Conservation (phyloP, 2,113 vertebrate genomes). For the Noturus placidus region DNA sequence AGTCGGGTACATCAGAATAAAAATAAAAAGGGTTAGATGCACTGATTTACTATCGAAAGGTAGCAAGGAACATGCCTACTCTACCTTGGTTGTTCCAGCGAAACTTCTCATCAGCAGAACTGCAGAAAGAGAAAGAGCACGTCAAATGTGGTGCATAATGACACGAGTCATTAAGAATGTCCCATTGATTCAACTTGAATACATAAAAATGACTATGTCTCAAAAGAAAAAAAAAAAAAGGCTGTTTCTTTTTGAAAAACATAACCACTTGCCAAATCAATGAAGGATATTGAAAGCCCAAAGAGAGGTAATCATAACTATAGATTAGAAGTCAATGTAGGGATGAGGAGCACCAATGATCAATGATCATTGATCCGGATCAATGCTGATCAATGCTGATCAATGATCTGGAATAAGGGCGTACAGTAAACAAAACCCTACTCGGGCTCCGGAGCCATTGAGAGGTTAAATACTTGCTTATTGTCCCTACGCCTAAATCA, state of each 20-base stretch:
- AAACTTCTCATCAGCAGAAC: slow-evolving; percentile 96
- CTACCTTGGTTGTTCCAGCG: slow-evolving; percentile 99
- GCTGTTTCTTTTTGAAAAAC: slow-evolving; percentile 24
- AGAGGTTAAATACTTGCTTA: slow-evolving; percentile 49
- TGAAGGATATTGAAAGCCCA: slow-evolving; percentile 34
- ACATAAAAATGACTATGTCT: background rate
- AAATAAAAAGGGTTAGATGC: background rate
- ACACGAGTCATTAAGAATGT: background rate
- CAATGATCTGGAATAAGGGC: slow-evolving; percentile 15
- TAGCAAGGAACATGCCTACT: background rate
- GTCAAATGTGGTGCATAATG: background rate
- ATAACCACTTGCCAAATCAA: slow-evolving; percentile 40
- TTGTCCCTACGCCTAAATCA: slow-evolving; percentile 63
- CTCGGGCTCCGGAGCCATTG: background rate
- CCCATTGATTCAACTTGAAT: background rate
- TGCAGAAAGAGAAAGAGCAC: slow-evolving; percentile 67
- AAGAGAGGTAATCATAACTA: slow-evolving; percentile 45
- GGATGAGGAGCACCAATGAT: slow-evolving; percentile 26
- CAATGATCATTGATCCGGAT: too few species aligned
- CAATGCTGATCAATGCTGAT: background rate
- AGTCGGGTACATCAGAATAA: background rate
- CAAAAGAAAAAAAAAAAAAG: slow-evolving; percentile 7
- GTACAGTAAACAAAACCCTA: slow-evolving; percentile 24
- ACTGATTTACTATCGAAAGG: background rate
- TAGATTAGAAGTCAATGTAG: slow-evolving; percentile 33